Base-by-base conservation (phyloP, 2,888 invertebrate species). In the Gisinianus flammeolus region DNA sequence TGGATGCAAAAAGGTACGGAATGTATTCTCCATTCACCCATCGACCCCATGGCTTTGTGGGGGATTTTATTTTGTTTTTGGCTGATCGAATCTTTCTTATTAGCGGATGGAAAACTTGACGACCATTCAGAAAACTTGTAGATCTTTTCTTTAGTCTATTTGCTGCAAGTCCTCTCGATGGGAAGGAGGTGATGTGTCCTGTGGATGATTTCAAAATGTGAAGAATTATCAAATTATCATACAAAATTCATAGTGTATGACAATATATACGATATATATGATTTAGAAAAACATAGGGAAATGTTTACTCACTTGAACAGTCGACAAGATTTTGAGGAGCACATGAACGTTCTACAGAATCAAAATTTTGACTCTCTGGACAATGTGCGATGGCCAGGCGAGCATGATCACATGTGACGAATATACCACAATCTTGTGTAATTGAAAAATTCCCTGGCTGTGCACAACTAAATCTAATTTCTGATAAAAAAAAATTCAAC, bases 301-400 rank as follows among this genome's bases (percentile, higher is more conserved):
- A 22, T 26, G 22, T 64, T 4, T 64, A 16, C 68, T 28, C 22
- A 70, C 70, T 52, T 44, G 70, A 70, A 28, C 70, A 70, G 28
- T 70, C 70, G 12, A 70, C 70, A 54, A 26, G 5, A 10, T 70
- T 19, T 26, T 44, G 16, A 6, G 12, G 54, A 22, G 22, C 22
- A 70, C 70, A 70, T 26, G 19, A 33, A 10, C n/a, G 70, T 16
- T 52, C 10, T 5, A 52, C n/a, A 26, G 70, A 16, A 70, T 70
- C 52, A 26, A 70, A 70, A 12, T 52, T 44, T 44, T 44, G 19
- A 3, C 54, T 28, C 1, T 8, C 6, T 28, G 70, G 28, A 26
- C 70, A 70, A 16, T 30, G 28, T 30, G 10, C 16, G 26, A 16
- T 52, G 19, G n/a, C 2, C 1, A 35, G 8, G 8, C 6, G 2